These are phyloP conservation scores for Ctenochaetus hawaiiensis DNA, from an alignment of 2,797 vertebrate species.

Conservation along the genomic window DNA sequence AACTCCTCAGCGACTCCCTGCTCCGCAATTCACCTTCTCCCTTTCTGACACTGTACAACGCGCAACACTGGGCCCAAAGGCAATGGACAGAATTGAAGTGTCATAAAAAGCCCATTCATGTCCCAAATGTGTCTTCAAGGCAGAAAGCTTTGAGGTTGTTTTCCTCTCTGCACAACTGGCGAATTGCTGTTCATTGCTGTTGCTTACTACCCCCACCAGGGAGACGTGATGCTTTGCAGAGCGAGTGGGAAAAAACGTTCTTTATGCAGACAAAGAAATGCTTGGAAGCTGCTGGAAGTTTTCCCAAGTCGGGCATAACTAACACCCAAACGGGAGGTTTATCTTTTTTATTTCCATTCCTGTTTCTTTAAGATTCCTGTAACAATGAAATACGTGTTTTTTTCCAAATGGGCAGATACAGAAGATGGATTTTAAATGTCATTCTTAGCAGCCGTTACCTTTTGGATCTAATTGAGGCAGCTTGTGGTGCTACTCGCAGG, in stretches of 20 bases:
- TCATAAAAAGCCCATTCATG: conserved; percentile 79
- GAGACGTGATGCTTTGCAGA: conserved; percentile 47
- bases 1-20: conserved; percentile 63
- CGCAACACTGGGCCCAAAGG: conserved; percentile 64
- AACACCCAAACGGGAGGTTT: conserved; percentile 56
- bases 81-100: conserved; percentile 75
- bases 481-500: conserved; percentile 37
- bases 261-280: conserved; percentile 68
- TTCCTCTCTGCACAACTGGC: conserved; percentile 50
- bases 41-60: conserved; percentile 59
- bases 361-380: conserved; percentile 58
- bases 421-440: conserved; percentile 64
- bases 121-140: conserved; percentile 77
- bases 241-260: conserved; percentile 44
- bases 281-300: conserved; percentile 62
- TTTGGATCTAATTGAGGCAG: conserved; percentile 62
- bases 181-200: conserved; percentile 65
- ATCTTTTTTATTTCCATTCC: conserved; percentile 55
- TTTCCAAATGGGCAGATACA: conserved; percentile 28
- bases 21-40: conserved; percentile 57
- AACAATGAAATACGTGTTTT: conserved; percentile 47
- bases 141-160: conserved; percentile 63
- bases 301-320: conserved; percentile 68
- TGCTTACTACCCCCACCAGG: conserved; percentile 58
- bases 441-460: conserved; percentile 62